Evolutionary conservation across 2,113 vertebrate species (phyloP).

Genomic region (Gavialis gangeticus): DNA sequence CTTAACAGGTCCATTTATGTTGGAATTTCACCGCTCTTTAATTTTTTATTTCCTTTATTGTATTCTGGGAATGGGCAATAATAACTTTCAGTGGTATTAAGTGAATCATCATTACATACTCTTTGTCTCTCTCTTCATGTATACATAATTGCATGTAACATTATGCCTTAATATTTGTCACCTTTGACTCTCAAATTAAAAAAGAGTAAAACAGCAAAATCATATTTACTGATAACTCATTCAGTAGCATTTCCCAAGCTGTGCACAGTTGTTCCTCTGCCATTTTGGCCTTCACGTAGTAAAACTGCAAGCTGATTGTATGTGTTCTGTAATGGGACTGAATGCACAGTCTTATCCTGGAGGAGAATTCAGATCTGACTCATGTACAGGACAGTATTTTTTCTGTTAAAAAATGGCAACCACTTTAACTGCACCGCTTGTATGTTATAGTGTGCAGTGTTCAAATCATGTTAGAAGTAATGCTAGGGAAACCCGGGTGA

Average conservation of each 20-base stretch:
- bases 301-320: neutral
- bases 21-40: neutral
- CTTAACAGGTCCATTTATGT: neutral
- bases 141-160: neutral
- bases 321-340: neutral
- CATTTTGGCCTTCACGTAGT: neutral
- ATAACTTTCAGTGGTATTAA: neutral
- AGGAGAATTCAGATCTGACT: neutral
- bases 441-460: neutral
- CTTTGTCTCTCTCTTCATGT: neutral
- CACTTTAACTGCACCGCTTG: neutral
- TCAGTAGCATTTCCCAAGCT: neutral
- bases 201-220: neutral
- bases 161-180: neutral
- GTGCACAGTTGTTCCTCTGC: neutral
- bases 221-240: neutral
- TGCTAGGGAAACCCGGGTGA: neutral
- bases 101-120: neutral
- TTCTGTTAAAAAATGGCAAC: neutral
- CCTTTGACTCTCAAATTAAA: neutral
- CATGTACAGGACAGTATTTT: neutral
- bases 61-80: neutral
- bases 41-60: neutral
- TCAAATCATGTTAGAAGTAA: neutral
- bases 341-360: neutral